These are phyloP conservation scores for Styela plicata DNA, from an alignment of 23 tunicate species.

Conservation along the genomic window DNA sequence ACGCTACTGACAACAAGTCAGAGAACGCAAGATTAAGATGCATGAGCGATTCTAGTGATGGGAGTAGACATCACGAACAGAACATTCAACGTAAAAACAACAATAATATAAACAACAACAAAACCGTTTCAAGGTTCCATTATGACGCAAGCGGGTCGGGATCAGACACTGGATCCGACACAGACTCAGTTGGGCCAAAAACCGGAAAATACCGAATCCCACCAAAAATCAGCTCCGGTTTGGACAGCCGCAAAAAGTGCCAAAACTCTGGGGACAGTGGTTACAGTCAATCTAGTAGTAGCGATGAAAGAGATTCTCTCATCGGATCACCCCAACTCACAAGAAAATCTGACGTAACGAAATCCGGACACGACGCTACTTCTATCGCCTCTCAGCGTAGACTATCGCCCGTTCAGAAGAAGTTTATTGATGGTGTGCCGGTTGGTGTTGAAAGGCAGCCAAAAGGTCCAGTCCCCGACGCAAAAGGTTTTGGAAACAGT, in stretches of 20 bases:
- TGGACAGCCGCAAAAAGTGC: neutral
- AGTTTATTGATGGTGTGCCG: constrained; percentile 29
- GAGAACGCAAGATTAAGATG: neutral
- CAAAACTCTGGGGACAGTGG: constrained; percentile 41
- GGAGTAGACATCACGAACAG: neutral
- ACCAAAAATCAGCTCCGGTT: neutral
- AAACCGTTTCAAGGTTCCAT: neutral
- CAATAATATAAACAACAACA: neutral
- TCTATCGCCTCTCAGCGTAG: neutral
- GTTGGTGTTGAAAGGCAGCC: constrained; percentile 24
- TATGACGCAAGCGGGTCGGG: constrained; percentile 74
- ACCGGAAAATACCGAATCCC: neutral
- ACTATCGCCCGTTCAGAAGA: neutral
- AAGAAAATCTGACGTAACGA: neutral
- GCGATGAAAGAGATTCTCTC: constrained; percentile 24
- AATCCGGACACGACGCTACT: neutral
- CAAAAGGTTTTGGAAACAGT: neutral
- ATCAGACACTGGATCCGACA: constrained; percentile 55
- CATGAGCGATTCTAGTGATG: constrained; percentile 14
- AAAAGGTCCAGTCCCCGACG: constrained; percentile 21
- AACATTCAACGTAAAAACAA: neutral
- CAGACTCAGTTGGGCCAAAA: neutral
- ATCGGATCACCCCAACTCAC: neutral
- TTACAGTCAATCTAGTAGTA: constrained; percentile 61
- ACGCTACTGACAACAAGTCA: constrained; percentile 5